phyloP scores from a whole-genome alignment of 2,888 invertebrate species.

The Stegana nigrithorax region DNA sequence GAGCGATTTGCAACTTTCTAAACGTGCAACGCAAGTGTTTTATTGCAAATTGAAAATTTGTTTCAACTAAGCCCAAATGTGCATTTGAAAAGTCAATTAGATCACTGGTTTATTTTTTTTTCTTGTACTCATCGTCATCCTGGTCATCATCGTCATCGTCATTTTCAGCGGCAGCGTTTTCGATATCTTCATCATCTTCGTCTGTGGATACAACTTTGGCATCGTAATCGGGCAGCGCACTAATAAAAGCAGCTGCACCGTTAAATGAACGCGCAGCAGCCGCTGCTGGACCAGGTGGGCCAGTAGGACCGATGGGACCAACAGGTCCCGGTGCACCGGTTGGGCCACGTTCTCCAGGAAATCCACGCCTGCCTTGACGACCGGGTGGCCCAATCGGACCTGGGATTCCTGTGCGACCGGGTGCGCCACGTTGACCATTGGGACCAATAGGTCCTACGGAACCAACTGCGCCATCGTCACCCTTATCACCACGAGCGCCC shows the following conservation, averaged over 20 bases:
- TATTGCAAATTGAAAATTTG: constrained; percentile 47
- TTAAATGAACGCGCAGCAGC: constrained; percentile 21
- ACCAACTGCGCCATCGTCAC: constrained; percentile 25
- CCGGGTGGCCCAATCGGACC: constrained; percentile 33
- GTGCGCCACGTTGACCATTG: constrained; percentile 32
- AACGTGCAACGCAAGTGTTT: constrained; percentile 32
- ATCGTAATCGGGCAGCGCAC: constrained; percentile 24
- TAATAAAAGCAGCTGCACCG: neutral
- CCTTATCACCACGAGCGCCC: constrained; percentile 27
- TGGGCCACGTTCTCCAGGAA: constrained; percentile 38
- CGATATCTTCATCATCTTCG: constrained; percentile 26
- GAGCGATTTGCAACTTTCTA: constrained; percentile 41
- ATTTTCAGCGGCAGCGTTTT: neutral
- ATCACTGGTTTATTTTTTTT: constrained; percentile 14
- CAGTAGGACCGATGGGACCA: constrained; percentile 25
- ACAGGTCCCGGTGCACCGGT: constrained; percentile 31
- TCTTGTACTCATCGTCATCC: constrained; percentile 19
- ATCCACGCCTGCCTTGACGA: constrained; percentile 34
- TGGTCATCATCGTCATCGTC: constrained; percentile 23
- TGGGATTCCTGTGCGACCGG: constrained; percentile 31
- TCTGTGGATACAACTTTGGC: constrained; percentile 12
- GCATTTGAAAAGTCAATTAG: neutral
- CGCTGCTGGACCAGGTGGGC: constrained; percentile 24
- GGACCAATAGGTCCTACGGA: constrained; percentile 29
- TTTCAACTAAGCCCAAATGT: constrained; percentile 2